Conservation (phyloP, 1,140 invertebrate genomes). For the Lasioglossum baleicum region DNA sequence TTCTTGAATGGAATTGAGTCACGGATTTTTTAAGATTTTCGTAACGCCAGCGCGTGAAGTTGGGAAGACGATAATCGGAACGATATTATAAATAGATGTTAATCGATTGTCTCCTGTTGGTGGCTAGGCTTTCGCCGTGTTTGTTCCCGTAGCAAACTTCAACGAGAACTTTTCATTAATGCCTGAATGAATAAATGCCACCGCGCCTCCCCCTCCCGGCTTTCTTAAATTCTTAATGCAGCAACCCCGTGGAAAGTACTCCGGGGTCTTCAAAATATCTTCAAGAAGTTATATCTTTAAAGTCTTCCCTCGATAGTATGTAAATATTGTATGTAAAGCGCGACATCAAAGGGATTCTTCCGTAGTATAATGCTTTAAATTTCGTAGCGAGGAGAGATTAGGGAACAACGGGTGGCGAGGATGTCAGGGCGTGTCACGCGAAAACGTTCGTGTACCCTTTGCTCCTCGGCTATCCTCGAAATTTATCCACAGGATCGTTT, state of each 20-base stretch:
- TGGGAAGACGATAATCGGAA: no score
- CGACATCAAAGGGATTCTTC: conserved; percentile 65
- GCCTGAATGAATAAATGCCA: conserved; percentile 63
- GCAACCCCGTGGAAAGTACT: conserved; percentile 61
- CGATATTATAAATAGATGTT: not conserved
- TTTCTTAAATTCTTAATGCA: conserved; percentile 63
- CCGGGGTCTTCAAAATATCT: conserved; percentile 62
- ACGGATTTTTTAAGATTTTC: no score
- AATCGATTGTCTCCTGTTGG: not conserved
- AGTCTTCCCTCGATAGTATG: conserved; percentile 64
- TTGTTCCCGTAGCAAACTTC: conserved; percentile 32
- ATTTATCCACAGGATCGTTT: no score
- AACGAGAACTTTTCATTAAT: conserved; percentile 62
- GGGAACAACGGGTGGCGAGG: conserved; percentile 39
- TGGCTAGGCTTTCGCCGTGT: conserved; percentile 3
- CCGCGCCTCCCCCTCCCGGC: conserved; percentile 9
- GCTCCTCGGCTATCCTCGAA: no score
- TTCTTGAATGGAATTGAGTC: no score
- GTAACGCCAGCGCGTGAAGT: no score
- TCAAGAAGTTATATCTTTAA: conserved; percentile 58
- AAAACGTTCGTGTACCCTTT: conserved; percentile 11
- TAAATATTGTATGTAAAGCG: conserved; percentile 65
- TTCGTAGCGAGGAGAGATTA: conserved; percentile 57
- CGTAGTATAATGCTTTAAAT: conserved; percentile 59
- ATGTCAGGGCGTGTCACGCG: conserved; percentile 22